Percentiles rank a stretch among this genome's conserved stretches.
These are phyloP conservation scores for Philhelius pedissequus DNA, from an alignment of 2,888 invertebrate genomes.

Conservation along the genomic window DNA sequence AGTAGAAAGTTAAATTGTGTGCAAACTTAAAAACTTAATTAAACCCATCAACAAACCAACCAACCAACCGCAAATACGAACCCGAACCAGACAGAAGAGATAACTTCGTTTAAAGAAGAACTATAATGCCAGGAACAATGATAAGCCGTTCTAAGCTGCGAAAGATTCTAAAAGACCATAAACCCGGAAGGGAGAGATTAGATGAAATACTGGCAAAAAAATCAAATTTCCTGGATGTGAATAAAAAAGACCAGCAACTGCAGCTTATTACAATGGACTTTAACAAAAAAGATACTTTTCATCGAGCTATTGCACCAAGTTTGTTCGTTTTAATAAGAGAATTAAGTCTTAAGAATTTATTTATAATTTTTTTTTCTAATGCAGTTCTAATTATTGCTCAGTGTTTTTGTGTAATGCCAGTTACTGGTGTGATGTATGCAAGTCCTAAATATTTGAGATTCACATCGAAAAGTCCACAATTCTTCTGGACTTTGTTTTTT, in stretches of 20 bases:
- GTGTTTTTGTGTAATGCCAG: constrained; percentile 80
- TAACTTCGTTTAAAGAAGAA: background rate
- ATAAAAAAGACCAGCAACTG: background rate
- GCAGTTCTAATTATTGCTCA: constrained; percentile 80
- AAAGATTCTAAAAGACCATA: constrained; percentile 63
- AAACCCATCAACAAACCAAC: background rate
- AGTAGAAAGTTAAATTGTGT: background rate
- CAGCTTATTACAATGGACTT: constrained; percentile 40
- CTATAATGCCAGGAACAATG: constrained; percentile 50
- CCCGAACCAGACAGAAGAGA: background rate
- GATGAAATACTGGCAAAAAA: constrained; percentile 36
- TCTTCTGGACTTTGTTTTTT: constrained; percentile 71
- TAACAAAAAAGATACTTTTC: constrained; percentile 77
- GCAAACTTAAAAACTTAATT: constrained; percentile 17
- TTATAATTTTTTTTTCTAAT: background rate
- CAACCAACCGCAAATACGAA: background rate
- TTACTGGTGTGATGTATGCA: constrained; percentile 78
- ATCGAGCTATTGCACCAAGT: constrained; percentile 80
- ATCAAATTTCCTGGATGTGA: constrained; percentile 24
- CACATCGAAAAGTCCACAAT: constrained; percentile 71
- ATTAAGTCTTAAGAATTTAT: background rate
- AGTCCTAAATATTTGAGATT: constrained; percentile 76
- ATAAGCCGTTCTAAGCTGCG: constrained; percentile 69
- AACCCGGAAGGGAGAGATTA: constrained; percentile 7
- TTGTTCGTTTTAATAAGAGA: constrained; percentile 29